Conservation (phyloP, 2,113 vertebrate species). For the Psittacula cyanocephala region DNA sequence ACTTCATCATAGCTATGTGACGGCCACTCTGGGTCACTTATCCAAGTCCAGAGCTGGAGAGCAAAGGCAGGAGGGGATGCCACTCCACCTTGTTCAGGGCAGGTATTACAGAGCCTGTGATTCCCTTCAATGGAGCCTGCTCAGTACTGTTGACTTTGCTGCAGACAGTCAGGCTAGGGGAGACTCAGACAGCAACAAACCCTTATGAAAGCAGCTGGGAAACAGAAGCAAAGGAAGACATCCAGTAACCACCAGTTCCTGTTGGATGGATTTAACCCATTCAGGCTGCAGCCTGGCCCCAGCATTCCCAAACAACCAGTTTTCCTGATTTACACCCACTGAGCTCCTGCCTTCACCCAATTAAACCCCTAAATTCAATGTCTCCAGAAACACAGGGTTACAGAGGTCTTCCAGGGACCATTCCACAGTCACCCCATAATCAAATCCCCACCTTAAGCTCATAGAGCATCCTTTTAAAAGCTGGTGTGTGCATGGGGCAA, state of each 20-base stretch:
- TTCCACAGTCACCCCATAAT: neutral
- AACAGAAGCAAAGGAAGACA: slow-evolving; percentile 17
- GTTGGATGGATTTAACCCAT: neutral
- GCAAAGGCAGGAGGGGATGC: neutral
- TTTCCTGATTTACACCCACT: neutral
- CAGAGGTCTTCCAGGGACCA: neutral
- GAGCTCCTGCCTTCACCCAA: neutral
- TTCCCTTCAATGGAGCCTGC: neutral
- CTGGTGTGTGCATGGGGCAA: neutral
- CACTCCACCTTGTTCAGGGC: neutral
- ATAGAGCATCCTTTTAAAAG: neutral
- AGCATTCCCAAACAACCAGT: neutral
- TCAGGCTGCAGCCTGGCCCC: neutral
- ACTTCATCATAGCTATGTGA: neutral
- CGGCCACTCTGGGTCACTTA: neutral
- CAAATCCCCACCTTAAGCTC: neutral
- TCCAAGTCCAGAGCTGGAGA: neutral
- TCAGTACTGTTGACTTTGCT: slow-evolving; percentile 24
- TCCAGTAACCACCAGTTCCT: neutral
- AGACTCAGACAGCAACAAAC: slow-evolving; percentile 44
- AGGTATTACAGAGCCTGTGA: neutral
- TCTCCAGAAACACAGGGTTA: neutral
- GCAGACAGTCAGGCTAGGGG: slow-evolving; percentile 45
- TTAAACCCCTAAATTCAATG: neutral
- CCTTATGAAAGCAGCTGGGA: slow-evolving; percentile 45